Percentiles rank a stretch among this genome's conserved stretches.
phyloP scores from a whole-genome alignment of 2,797 vertebrate species.

The Cetoscarus ocellatus region DNA sequence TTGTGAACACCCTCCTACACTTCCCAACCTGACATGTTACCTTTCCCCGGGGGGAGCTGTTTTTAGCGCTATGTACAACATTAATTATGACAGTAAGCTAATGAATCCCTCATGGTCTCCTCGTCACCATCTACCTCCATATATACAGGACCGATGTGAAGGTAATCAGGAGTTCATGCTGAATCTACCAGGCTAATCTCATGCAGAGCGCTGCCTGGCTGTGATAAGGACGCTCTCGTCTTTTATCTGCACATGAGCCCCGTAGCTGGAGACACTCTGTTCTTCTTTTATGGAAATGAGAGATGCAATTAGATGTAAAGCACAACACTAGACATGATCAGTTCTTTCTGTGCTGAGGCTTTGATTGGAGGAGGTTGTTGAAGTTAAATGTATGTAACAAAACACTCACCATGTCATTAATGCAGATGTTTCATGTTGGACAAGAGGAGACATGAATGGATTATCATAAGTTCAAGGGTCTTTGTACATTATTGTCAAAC shows the following conservation, averaged over 20 bases:
- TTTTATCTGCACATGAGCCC: slow-evolving; percentile 30
- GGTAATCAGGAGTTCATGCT: slow-evolving; percentile 27
- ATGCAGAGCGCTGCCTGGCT: not conserved
- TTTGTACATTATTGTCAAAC: too few species aligned
- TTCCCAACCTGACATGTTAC: slow-evolving; percentile 11
- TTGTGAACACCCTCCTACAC: slow-evolving; percentile 23
- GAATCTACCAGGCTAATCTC: slow-evolving; percentile 34
- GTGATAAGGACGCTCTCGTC: slow-evolving; percentile 17
- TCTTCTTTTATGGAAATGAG: slow-evolving; percentile 31
- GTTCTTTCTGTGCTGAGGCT: not conserved
- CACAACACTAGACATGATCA: slow-evolving; percentile 4
- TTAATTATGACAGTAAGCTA: slow-evolving; percentile 46
- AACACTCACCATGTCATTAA: not conserved
- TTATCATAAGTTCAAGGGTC: too few species aligned
- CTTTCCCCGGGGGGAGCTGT: slow-evolving; percentile 15
- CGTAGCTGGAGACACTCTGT: not conserved
- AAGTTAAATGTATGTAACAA: not conserved
- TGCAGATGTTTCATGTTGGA: not conserved
- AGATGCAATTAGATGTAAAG: slow-evolving; percentile 31
- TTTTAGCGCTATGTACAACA: slow-evolving; percentile 4
- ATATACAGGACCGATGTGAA: not conserved
- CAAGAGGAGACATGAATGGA: not conserved
- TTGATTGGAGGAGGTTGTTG: slow-evolving; percentile 12
- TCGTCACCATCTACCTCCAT: slow-evolving; percentile 14
- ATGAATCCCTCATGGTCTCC: slow-evolving; percentile 30